Base-by-base conservation (phyloP, 2,888 invertebrate genomes). In the Microchrysa polita region DNA sequence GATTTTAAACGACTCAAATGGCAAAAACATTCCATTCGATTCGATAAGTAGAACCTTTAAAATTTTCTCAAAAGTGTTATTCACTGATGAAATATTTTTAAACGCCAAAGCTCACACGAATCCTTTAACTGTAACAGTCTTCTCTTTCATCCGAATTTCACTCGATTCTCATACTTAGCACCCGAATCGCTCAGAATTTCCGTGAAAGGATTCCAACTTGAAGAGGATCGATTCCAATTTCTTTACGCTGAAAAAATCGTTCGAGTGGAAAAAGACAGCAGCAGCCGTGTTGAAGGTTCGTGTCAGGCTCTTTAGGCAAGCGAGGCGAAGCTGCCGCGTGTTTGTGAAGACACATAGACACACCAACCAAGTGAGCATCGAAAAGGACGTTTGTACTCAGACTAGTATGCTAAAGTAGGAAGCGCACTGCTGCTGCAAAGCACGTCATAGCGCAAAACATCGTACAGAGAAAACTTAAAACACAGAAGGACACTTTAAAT, bases 201-300 rank as follows among this genome's bases (percentile, higher is more conserved):
- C 4, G 7, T 5, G 7, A 34, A 34, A 55, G 27, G 27, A 34
- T 34, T 34, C 27, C 2, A 34, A 12, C 52, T 53, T n/a, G 27
- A 53, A 18, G 27, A 59, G 69, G 69, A 52, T 55, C 69, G 69
- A 57, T 69, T 69, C 34, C 20, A 10, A 69, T 69, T 69, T 57
- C 57, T 69, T 40, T 57, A 40, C 34, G 69, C 4, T 48, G 10
- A 57, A n/a, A 34, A 42, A 69, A 20, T 69, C 27, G 14, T 55
- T 69, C 69, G 20, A 69, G 69, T 69, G 69, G 69, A 69, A 69
- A 69, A 69, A 69, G 57, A 69, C 69, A 69, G 65, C 65, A 1
- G 44, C 69, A 69, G 65, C 65, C 9, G 44, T 2, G 48, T 48
- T 48, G 48, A 48, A 48, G 16, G 2, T 55, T 55, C 18, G 55